phyloP scores from a whole-genome alignment of 2,113 vertebrate species.

The Lasiurus borealis region DNA sequence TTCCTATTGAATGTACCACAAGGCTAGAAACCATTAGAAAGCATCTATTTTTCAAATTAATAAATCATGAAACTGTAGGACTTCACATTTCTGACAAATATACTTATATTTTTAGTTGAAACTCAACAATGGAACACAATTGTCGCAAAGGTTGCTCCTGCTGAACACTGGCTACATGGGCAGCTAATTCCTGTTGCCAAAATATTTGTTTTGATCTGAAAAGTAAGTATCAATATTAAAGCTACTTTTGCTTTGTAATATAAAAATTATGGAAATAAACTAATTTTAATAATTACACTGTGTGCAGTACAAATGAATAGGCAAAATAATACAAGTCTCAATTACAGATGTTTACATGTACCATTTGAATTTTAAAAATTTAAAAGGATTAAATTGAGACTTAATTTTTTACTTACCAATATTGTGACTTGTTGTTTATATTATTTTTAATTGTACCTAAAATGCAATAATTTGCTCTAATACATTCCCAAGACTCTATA shows the following conservation, averaged over 20 bases:
- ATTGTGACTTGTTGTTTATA: neutral
- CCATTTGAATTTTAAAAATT: neutral
- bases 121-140: conserved; percentile 17
- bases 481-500: neutral
- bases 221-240: conserved; percentile 27
- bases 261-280: neutral
- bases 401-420: neutral
- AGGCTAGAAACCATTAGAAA: neutral
- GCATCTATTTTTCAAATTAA: neutral
- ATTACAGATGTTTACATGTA: neutral
- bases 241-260: neutral
- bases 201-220: conserved; percentile 23
- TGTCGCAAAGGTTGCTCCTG: neutral
- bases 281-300: conserved; percentile 15
- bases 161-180: neutral
- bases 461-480: neutral
- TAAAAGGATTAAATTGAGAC: neutral
- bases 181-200: neutral
- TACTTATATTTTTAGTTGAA: neutral
- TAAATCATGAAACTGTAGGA: conserved; percentile 9
- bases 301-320: neutral
- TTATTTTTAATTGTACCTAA: neutral
- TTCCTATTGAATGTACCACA: neutral
- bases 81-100: neutral
- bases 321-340: neutral